Evolutionary conservation across 2,888 invertebrate species (phyloP).

Genomic region (Pachymerium ferrugineum): DNA sequence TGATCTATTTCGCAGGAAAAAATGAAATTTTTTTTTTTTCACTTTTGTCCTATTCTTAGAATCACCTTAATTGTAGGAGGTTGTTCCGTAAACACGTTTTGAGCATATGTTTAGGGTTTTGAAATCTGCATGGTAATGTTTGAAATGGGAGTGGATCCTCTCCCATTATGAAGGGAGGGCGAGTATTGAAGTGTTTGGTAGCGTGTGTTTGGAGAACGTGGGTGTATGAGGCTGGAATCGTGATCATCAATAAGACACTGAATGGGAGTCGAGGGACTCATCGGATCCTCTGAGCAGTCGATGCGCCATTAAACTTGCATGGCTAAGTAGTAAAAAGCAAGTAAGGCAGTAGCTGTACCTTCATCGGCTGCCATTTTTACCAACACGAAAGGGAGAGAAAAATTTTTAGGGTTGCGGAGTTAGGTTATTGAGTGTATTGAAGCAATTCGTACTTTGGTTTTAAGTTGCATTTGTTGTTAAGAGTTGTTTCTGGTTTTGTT

Average conservation of each 20-base stretch:
- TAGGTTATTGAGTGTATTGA: not conserved
- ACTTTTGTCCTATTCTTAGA: not conserved
- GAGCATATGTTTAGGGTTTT: not conserved
- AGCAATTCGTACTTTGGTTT: not conserved
- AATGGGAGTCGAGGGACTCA: slow-evolving; percentile 24
- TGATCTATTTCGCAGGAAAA: not conserved
- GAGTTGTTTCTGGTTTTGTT: slow-evolving; percentile 27
- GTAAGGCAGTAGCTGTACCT: slow-evolving; percentile 4
- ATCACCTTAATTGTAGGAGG: not conserved
- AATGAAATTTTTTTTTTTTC: not conserved
- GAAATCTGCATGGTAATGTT: slow-evolving; percentile 11
- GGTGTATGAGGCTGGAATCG: slow-evolving; percentile 21
- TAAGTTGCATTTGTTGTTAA: not conserved
- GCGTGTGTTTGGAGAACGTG: slow-evolving; percentile 11
- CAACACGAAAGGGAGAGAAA: not conserved
- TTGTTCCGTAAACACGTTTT: not conserved
- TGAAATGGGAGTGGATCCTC: not conserved
- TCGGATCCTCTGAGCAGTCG: slow-evolving; percentile 25
- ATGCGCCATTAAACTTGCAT: slow-evolving; percentile 27
- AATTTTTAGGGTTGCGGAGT: no score
- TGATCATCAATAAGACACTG: slow-evolving; percentile 27
- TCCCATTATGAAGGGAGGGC: slow-evolving; percentile 2
- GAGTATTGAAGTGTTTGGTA: slow-evolving; percentile 19
- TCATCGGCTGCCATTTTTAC: slow-evolving; percentile 4
- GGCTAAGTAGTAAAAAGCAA: slow-evolving; percentile 27